Evolutionary conservation across 2,888 invertebrate genomes (phyloP), one percentile per base, ranked within the genome.

Genomic region (Noctua fimbriata): DNA sequence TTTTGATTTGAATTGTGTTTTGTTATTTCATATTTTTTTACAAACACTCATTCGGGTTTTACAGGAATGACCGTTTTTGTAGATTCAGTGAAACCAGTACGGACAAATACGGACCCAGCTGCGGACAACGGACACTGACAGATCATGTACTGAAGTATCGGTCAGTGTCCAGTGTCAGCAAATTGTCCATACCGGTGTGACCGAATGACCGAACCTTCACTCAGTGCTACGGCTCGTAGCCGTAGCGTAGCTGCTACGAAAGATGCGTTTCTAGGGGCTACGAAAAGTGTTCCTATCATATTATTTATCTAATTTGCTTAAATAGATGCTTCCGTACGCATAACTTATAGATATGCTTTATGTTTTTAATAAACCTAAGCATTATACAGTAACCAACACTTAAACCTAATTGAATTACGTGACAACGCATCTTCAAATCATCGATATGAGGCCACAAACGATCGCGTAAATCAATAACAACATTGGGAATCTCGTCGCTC

Each of bases 391-490:
- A 55, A 76, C 16, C n/a, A 74, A 67, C 60, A 66, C 75, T 77
- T 52, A 65, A 78, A 66, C 44, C 65, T 69, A 87, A 85, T 87
- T 77, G 74, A 79, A 84, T 78, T 58, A 87, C 84, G 66, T 74
- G 85, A 79, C 81, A 86, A 88, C 81, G 84, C 86, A 88, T 89
- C 81, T 89, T 85, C 88, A 88, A 86, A 91, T 89, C 83, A 89
- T 84, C 72, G 67, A 89, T 90, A 90, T 88, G 90, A 90, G 90
- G 90, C 95, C 95, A 89, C 94, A 94, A 94, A 93, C 92, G 94
- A 93, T 92, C 89, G 93, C 91, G 90, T 91, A 89, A 93, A 94
- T 94, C 94, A 94, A 95, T 96, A 95, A 93, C 91, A 92, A 90
- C 92, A 93, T 92, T 91, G 90, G 88, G 90, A 93, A 93, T 92